These are phyloP conservation scores for Chloroceryle aenea DNA, from an alignment of 2,113 vertebrate species.

Conservation along the genomic window DNA sequence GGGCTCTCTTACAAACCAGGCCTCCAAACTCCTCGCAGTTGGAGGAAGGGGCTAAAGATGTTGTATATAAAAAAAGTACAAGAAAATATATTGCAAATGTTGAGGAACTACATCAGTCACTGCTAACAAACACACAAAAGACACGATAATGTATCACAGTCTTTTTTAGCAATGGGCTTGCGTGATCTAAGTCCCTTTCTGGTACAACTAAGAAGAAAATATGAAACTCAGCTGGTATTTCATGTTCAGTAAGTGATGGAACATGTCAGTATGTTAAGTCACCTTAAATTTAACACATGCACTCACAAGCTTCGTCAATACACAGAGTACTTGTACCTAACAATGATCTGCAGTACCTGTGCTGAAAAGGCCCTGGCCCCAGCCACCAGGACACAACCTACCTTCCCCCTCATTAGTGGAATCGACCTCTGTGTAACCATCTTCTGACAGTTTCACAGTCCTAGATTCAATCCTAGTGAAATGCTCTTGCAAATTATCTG, in stretches of 20 bases:
- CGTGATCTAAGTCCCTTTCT: background rate
- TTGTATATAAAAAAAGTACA: background rate
- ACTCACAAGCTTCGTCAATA: background rate
- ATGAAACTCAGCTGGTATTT: background rate
- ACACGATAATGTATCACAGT: accelerated
- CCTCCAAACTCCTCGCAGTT: background rate
- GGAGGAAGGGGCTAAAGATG: background rate
- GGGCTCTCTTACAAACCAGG: accelerated
- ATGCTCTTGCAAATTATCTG: background rate
- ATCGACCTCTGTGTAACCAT: background rate
- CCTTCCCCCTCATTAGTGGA: background rate
- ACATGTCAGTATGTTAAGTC: background rate
- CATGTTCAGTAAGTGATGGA: background rate
- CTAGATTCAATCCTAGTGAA: background rate
- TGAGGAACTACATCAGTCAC: accelerated
- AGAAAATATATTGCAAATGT: background rate
- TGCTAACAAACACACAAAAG: background rate
- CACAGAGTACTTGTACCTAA: background rate
- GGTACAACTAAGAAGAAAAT: background rate
- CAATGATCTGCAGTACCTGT: accelerated
- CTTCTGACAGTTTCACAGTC: background rate
- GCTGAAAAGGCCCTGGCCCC: background rate
- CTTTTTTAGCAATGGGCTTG: background rate
- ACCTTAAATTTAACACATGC: background rate
- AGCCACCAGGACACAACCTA: background rate